phyloP scores from a whole-genome alignment of 2,113 vertebrate species.

The Nerophis ophidion region DNA sequence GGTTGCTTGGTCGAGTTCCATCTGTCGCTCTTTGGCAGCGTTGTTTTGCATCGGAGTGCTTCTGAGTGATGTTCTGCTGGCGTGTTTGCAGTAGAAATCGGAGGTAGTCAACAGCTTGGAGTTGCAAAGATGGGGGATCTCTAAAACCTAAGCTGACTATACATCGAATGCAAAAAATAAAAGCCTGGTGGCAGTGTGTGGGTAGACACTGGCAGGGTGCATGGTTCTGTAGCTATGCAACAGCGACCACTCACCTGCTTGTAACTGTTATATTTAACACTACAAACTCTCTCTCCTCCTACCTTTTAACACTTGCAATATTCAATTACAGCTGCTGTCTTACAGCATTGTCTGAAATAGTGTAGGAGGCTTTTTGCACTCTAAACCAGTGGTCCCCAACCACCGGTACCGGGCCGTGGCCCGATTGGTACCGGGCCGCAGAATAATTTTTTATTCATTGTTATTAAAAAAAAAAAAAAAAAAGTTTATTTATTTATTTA shows the following conservation, averaged over 20 bases:
- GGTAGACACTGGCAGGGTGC: conserved; percentile 7
- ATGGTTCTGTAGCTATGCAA: conserved; percentile 39
- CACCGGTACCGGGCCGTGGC: no score
- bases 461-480: no score
- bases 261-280: conserved; percentile 2
- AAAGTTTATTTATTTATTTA: no score
- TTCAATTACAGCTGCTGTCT: background rate
- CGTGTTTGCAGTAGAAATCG: conserved; percentile 14
- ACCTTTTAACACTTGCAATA: background rate
- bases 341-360: background rate
- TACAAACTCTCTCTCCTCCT: background rate
- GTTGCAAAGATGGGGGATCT: conserved; percentile 19
- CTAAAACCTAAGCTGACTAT: conserved; percentile 25
- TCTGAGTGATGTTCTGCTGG: conserved; percentile 7
- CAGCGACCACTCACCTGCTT: conserved; percentile 32
- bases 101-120: conserved; percentile 29
- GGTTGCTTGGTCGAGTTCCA: conserved; percentile 8
- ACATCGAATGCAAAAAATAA: conserved; percentile 16
- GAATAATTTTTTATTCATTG: no score
- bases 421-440: no score
- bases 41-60: conserved; percentile 6
- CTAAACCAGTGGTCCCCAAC: background rate
- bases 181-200: background rate
- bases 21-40: conserved; percentile 27
- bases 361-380: background rate